Conservation (phyloP, 2,797 vertebrate genomes). For the Babyrousa celebensis region DNA sequence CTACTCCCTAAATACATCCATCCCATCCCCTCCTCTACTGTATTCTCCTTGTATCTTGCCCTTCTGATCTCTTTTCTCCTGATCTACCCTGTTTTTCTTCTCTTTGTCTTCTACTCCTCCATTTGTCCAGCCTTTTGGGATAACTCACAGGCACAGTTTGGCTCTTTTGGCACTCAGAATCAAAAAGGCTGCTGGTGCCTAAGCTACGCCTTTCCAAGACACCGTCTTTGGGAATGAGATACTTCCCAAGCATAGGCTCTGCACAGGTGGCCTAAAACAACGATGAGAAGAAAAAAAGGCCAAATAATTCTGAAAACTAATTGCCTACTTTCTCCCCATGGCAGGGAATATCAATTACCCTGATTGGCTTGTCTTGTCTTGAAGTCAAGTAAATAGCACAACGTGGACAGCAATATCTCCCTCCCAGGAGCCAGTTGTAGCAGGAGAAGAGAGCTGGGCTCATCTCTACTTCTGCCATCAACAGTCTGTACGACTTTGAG, state of each 20-base stretch:
- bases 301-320: conserved; percentile 6
- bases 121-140: background rate
- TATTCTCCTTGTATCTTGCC: background rate
- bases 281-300: background rate
- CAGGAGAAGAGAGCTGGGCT: background rate
- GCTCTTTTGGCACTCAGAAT: conserved; percentile 13
- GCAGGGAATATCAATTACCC: background rate
- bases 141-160: background rate
- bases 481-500: background rate
- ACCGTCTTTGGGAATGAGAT: background rate
- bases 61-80: background rate
- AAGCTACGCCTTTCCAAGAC: background rate
- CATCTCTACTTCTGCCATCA: background rate
- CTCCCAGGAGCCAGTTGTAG: background rate
- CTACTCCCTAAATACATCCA: background rate
- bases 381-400: background rate
- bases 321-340: background rate
- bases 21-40: background rate
- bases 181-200: background rate
- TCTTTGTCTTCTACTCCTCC: background rate
- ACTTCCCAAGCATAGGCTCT: conserved; percentile 18
- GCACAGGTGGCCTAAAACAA: background rate
- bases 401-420: background rate
- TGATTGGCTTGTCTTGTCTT: background rate
- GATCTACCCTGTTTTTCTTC: background rate